Evolutionary conservation across 2,797 vertebrate species (phyloP), one percentile per base, ranked within the genome.

Genomic region (Benthosema pterotum): DNA sequence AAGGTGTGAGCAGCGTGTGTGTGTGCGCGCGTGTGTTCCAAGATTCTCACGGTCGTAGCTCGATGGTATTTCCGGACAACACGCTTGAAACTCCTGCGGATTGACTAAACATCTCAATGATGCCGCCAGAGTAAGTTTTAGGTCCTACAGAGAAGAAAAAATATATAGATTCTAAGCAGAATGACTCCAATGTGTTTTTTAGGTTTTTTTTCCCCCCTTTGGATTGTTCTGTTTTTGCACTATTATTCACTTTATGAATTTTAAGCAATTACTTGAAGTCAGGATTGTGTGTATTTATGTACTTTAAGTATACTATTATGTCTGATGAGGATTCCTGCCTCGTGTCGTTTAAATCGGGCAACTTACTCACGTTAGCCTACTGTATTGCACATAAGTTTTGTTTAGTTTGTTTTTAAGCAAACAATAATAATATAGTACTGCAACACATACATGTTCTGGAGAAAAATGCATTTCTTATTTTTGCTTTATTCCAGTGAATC

Each of bases 241-340:
- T 93, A 82, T 83, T 87, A 80, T 85, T 93, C 91, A 93, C 92
- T 93, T 94, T 93, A 92, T 83, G 63, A 81, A 71, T 85, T 87
- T 64, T 54, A 79, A 85, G 81, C 73, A 82, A 85, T 85, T 90
- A 91, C 91, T 92, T 92, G 91, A 92, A 91, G 60, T 76, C 48
- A 55, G 85, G 79, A 80, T 78, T 88, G 80, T 88, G 60, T 58
- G 67, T 38, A 38, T 38, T 38, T 38, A 38, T 77, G 28, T 73
- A 70, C 82, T 67, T 63, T 82, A 80, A 74, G 47, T 77, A 48
- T 66, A 67, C 58, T 69, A 16, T 62, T 25, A 15, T 62, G 53
- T 67, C 43, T 58, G 60, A n/a, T n/a, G n/a, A n/a, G n/a, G n/a
- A n/a, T n/a, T n/a, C n/a, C 59, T 74, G 60, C 72, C 54, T 63